Base-by-base conservation (phyloP, 2,797 vertebrate species). In the Helarctos malayanus region DNA sequence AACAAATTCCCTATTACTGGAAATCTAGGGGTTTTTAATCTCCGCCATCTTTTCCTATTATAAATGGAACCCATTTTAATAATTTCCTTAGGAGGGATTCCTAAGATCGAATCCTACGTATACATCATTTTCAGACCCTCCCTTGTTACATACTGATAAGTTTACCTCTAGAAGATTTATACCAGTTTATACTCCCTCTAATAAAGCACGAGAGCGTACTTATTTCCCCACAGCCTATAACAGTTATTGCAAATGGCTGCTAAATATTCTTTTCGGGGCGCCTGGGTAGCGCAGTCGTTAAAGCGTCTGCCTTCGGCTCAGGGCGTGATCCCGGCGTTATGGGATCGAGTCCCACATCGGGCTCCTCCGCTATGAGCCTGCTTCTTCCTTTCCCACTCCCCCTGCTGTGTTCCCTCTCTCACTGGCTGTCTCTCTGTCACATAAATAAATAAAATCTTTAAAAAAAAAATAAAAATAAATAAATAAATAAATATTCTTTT, bases 401-500 rank as follows among this genome's bases (percentile, higher is more conserved):
- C n/a, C n/a, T n/a, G n/a, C n/a, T n/a, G n/a, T n/a, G n/a, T n/a
- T n/a, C n/a, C n/a, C n/a, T n/a, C n/a, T n/a, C n/a, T n/a, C n/a
- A n/a, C n/a, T n/a, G n/a, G n/a, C n/a, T n/a, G n/a, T n/a, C n/a
- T n/a, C n/a, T n/a, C n/a, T n/a, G n/a, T n/a, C n/a, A n/a, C n/a
- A n/a, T n/a, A n/a, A n/a, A n/a, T n/a, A n/a, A n/a, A n/a, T n/a
- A n/a, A n/a, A n/a, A n/a, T n/a, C n/a, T n/a, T n/a, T n/a, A n/a
- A n/a, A n/a, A n/a, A n/a, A n/a, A n/a, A n/a, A n/a, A n/a, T n/a
- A n/a, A n/a, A n/a, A n/a, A n/a, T n/a, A n/a, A n/a, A n/a, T n/a
- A n/a, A n/a, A n/a, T n/a, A n/a, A n/a, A n/a, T 87, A 97, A 90
- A 69, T 89, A 92, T 29, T 86, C 69, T 87, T 65, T 95, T 91